A percentile compares a stretch with the other conserved stretches of the same genome.
Evolutionary conservation across 2,797 vertebrate genomes (phyloP).

Genomic region (Calcarius lapponicus): DNA sequence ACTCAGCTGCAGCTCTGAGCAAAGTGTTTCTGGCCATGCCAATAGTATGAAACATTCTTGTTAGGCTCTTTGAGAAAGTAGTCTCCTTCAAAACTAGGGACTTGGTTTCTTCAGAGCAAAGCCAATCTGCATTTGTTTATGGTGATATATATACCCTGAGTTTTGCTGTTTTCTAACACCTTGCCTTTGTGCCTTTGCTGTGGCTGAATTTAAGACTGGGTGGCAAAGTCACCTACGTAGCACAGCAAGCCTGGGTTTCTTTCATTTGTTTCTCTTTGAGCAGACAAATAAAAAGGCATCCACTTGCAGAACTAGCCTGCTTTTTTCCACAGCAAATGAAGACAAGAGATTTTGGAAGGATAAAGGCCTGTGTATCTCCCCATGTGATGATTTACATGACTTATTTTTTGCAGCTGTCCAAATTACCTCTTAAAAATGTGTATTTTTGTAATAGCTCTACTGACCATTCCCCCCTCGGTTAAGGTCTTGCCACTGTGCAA

Average conservation of each 20-base stretch:
- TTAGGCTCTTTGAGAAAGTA: not conserved
- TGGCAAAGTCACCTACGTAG: not conserved
- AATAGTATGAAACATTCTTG: not conserved
- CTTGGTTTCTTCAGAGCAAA: not conserved
- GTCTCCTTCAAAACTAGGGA: not conserved
- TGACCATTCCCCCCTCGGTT: not conserved
- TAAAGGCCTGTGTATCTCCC: not conserved
- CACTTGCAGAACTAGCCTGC: not conserved
- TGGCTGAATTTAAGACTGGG: not conserved
- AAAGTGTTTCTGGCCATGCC: not conserved
- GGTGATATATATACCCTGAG: not conserved
- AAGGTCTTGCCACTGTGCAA: not conserved
- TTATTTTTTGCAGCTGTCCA: constrained; percentile 11
- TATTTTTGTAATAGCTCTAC: not conserved
- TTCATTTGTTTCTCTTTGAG: not conserved
- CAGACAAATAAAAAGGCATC: not conserved
- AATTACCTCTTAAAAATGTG: not conserved
- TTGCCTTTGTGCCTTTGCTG: not conserved
- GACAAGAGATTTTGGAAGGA: not conserved
- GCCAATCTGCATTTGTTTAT: not conserved
- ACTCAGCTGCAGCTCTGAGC: not conserved
- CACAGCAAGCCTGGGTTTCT: not conserved
- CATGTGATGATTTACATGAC: not conserved
- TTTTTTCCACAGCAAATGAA: not conserved
- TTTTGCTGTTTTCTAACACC: not conserved